Evolutionary conservation across 2,113 vertebrate genomes (phyloP), one percentile per base, ranked within the genome.

Genomic region (Sebastes schlegelii): DNA sequence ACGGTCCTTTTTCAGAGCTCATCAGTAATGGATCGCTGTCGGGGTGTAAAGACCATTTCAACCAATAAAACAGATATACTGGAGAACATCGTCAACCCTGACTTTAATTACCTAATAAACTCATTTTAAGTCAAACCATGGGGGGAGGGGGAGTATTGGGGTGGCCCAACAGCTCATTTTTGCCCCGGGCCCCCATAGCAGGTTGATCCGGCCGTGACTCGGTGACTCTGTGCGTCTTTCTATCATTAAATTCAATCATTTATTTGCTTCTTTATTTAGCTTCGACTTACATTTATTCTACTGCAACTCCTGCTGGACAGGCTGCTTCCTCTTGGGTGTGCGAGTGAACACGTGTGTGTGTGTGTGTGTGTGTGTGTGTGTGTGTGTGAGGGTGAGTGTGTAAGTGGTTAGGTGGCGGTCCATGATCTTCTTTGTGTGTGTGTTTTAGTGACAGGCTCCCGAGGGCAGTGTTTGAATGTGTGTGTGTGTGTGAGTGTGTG

Each of bases 361-460:
- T 49, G 48, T 55, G 14, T 1, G 0, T 17, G 54, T 40, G 17
- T 62, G 51, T 48, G 55, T 51, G 55, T 65, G 55, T 57, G 34
- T 11, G 6, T 49, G 48, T 55, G 11, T 1, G 0, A 21, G 54
- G 46, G 17, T 62, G 51, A 55, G 55, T 51, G 55, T 65, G 46
- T 58, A 17, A 8, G 49, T 42, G 23, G 60, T 63, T 48, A 17
- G n/a, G 17, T 75, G 26, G 34, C 63, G 48, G 26, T 26, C 51
- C n/a, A 42, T 48, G 62, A 74, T 70, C 42, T 48, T 26, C 19
- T 67, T 6, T 57, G 34, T 74, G 61, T 60, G 64, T 34, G 55
- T 75, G 69, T 70, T 74, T 73, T 74, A 19, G 63, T 74, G 67
- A 73, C 84, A 77, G 46, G 17, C 26, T 80, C 72, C 64, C 6